Conservation (phyloP, 1,140 invertebrate species). For the Heliconius nattereri region DNA sequence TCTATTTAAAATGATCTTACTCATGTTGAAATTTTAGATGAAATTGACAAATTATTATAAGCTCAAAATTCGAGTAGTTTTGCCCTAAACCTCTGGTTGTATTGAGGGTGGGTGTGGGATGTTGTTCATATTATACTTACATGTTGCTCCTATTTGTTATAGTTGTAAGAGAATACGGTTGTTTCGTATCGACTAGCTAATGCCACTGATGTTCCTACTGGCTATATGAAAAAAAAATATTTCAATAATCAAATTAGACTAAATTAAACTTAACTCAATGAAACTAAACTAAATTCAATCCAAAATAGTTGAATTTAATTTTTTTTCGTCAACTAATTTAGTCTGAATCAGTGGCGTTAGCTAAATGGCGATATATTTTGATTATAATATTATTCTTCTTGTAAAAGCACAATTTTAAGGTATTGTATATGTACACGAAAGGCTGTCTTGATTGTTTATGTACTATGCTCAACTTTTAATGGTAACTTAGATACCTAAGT, state of each 20-base stretch:
- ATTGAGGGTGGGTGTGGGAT: background rate
- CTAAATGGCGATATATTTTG: constrained; percentile 9
- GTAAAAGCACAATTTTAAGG: constrained; percentile 31
- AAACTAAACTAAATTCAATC: background rate
- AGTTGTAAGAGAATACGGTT: constrained; percentile 21
- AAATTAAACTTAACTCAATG: background rate
- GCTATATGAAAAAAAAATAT: background rate
- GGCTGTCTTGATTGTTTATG: constrained; percentile 29
- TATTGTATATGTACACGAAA: constrained; percentile 22
- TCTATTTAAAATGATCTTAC: constrained; percentile 20
- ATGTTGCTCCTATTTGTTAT: background rate
- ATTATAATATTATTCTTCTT: constrained; percentile 24
- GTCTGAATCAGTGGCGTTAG: background rate
- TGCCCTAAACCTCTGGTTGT: constrained; percentile 20
- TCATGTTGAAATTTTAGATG: constrained; percentile 1
- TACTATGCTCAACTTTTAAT: constrained; percentile 22
- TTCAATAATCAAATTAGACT: background rate
- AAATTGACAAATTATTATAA: background rate
- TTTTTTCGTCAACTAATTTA: background rate
- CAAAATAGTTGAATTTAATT: background rate
- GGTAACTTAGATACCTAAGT: constrained; percentile 10
- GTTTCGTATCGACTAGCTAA: constrained; percentile 19
- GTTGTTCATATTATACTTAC: background rate
- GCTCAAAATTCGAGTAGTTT: constrained; percentile 17
- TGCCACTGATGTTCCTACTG: background rate